Evolutionary conservation across 2,888 invertebrate genomes (phyloP), one percentile per base, ranked within the genome.

Genomic region (Meliscaeva auricollis): DNA sequence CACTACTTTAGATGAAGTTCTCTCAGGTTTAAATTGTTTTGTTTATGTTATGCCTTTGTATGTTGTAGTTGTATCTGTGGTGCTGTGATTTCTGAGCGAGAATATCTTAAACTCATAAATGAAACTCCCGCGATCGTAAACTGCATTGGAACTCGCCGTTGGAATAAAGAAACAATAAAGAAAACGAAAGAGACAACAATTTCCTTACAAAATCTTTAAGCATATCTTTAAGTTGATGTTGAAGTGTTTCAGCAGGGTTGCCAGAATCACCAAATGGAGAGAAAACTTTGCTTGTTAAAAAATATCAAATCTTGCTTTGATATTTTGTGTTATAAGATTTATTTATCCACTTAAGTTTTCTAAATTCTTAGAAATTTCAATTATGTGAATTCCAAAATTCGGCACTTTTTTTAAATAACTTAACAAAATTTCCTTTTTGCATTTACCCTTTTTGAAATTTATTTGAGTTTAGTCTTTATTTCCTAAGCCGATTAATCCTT

Each of bases 111-210:
- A 76, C 17, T 75, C 78, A 80, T 85, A 4, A 26, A 26, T 26
- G 76, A 75, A 80, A 85, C 80, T 80, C 72, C 68, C 52, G 66
- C 75, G 66, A 80, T 62, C 62, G n/a, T 62, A 26, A 62, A 62
- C 41, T 46, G 11, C 30, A 85, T 64, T 72, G 81, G 76, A 85
- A 85, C 76, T 85, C 81, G 85, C 85, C 81, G 69, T 64, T 62
- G 73, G 69, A 81, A 75, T 62, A 44, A 3, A 6, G 35, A 58
- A 44, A 44, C 26, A 30, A 60, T 26, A 41, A 50, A 68, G 62
- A 11, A 50, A 68, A 72, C 20, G 69, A 85, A 73, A 76, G 77
- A 85, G 85, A 77, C 76, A 70, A 46, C 44, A 17, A 13, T 50
- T 66, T 32, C 17, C n/a, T 44, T 11, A 41, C 8, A 20, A 56